Conservation (phyloP, 2,888 invertebrate genomes). For the Cyclophora albipunctata region DNA sequence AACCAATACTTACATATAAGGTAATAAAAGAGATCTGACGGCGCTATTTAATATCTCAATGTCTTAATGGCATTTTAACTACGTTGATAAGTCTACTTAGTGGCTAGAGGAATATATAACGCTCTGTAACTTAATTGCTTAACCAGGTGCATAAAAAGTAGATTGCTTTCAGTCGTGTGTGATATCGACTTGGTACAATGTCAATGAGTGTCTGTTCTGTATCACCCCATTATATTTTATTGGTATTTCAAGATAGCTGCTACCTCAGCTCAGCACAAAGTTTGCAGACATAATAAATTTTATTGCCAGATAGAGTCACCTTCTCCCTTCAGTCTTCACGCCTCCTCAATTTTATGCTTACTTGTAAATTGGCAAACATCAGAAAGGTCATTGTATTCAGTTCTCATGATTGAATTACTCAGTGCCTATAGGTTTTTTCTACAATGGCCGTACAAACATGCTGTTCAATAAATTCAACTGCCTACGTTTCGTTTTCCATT, state of each 20-base stretch:
- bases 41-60: constrained; percentile 29
- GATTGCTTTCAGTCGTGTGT: too few relatives aligned
- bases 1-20: constrained; percentile 40
- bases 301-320: too few relatives aligned
- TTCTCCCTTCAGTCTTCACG: too few relatives aligned
- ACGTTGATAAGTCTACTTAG: constrained; percentile 3
- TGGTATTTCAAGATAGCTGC: constrained; percentile 1
- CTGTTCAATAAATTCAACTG: neutral
- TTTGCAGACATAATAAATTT: too few relatives aligned
- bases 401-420: neutral
- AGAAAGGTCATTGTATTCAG: too few relatives aligned
- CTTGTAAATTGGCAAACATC: too few relatives aligned
- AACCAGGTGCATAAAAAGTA: constrained; percentile 12
- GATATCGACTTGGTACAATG: too few relatives aligned
- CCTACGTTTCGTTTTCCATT: neutral
- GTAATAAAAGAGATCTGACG: constrained; percentile 29
- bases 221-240: too few relatives aligned
- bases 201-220: too few relatives aligned
- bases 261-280: too few relatives aligned
- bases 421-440: neutral
- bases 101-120: constrained; percentile 7
- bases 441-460: neutral
- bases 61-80: constrained; percentile 13
- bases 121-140: neutral
- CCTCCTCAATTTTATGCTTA: neutral